These are phyloP conservation scores for Ricordea florida DNA, from an alignment of 92 coral and sea anemone genomes.

Conservation along the genomic window DNA sequence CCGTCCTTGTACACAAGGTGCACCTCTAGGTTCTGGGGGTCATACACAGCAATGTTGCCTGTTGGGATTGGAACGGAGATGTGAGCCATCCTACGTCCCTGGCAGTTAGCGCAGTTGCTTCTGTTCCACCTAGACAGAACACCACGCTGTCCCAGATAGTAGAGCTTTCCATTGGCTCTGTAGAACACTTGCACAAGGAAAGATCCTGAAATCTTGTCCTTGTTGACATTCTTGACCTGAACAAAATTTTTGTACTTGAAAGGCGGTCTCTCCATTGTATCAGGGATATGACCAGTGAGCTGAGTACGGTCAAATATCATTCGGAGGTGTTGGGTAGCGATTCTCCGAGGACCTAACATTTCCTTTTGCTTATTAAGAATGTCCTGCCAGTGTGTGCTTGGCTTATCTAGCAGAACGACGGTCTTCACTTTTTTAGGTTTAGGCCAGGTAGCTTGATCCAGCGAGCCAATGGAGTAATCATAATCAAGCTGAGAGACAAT, in stretches of 20 bases:
- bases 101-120: slow-evolving; percentile 29
- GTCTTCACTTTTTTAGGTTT: slow-evolving; percentile 12
- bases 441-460: slow-evolving; percentile 15
- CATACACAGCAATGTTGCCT: slow-evolving; percentile 1
- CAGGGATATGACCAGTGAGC: background rate
- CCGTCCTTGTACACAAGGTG: slow-evolving; percentile 19
- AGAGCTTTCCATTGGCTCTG: slow-evolving; percentile 11
- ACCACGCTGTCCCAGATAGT: slow-evolving; percentile 24
- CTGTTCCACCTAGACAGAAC: slow-evolving; percentile 33
- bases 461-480: slow-evolving; percentile 29
- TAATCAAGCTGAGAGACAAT: slow-evolving; percentile 25
- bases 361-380: background rate
- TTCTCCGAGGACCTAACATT: background rate
- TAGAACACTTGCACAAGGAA: slow-evolving; percentile 30
- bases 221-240: slow-evolving; percentile 16
- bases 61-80: slow-evolving; percentile 5
- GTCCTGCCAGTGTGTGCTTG: slow-evolving; percentile 12
- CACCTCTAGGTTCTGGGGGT: slow-evolving; percentile 23
- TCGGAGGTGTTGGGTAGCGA: slow-evolving; percentile 1
- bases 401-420: background rate
- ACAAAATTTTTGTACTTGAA: slow-evolving; percentile 8
- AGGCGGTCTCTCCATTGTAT: background rate
- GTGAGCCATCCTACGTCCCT: slow-evolving; percentile 29
- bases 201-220: slow-evolving; percentile 31
- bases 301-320: slow-evolving; percentile 15